Base-by-base conservation (phyloP, 2,888 invertebrate species). In the Drosophila macrospina region DNA sequence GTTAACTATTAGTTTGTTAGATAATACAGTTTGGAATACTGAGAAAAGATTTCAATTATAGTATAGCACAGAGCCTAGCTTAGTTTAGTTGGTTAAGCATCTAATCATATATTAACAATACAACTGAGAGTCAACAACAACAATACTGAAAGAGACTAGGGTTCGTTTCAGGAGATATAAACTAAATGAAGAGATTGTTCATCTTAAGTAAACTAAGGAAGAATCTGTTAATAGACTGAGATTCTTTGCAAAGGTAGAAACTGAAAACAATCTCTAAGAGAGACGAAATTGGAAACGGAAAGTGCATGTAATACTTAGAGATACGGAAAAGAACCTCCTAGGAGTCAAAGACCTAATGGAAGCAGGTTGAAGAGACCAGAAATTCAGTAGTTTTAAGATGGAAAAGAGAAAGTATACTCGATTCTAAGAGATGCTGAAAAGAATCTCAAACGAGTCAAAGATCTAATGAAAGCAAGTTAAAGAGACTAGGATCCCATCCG, bases 141-240 rank as follows among this genome's bases (percentile, higher is more conserved):
- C 16, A 34, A 62, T 66, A 72, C 52, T 56, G 48, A n/a, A 32
- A 47, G 8, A 16, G 69, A 69, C 69, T 69, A 69, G 69, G 32
- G 1, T 2, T 39, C 34, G 8, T 28, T 28, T 7, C 1, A 26
- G 7, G 5, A 26, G 1, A 26, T 6, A 5, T 7, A 26, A 28
- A 7, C 28, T 28, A 7, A 1, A 7, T 28, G 5, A 8, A 28
- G 28, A 28, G 8, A 0, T 28, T 28, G 2, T 28, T 28, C 6
- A 8, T 28, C 1, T 28, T 34, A 6, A 10, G n/a, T 5, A 34
- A 34, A 5, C n/a, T 2, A 4, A 2, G 5, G n/a, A 7, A 0
- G 13, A 37, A 37, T 15, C 15, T 15, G 3, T 37, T 7, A 0
- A 15, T 37, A 15, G 8, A 37, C 15, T 2, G 7, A 37, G 15